Evolutionary conservation across 2,113 vertebrate genomes (phyloP).

Genomic region (Lepisosteus oculatus): DNA sequence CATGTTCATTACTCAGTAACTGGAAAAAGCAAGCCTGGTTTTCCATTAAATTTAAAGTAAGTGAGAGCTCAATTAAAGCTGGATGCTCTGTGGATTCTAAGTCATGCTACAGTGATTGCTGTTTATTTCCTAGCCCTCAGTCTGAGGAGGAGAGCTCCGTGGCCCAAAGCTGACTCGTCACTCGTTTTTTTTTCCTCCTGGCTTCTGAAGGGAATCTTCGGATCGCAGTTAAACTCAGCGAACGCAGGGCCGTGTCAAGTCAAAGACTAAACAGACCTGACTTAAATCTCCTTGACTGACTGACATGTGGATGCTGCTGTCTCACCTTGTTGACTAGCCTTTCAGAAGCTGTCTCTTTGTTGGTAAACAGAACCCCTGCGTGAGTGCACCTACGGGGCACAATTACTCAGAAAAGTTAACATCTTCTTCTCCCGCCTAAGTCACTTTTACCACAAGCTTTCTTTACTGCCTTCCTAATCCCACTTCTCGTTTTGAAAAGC

Average conservation of each 20-base stretch:
- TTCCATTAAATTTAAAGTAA: constrained; percentile 30
- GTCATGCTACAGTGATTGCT: constrained; percentile 45
- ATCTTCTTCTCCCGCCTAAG: constrained; percentile 27
- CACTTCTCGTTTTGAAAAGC: not conserved
- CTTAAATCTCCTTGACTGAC: constrained; percentile 30
- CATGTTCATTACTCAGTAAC: constrained; percentile 31
- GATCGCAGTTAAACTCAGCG: constrained; percentile 26
- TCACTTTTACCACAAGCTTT: constrained; percentile 6
- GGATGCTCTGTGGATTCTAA: constrained; percentile 32
- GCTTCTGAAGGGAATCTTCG: constrained; percentile 28
- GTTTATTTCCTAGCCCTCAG: constrained; percentile 48
- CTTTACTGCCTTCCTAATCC: constrained; percentile 6
- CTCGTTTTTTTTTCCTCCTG: constrained; percentile 12
- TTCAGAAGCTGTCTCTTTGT: constrained; percentile 26
- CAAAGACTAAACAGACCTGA: constrained; percentile 28
- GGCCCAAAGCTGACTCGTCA: constrained; percentile 30
- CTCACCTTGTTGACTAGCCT: constrained; percentile 36
- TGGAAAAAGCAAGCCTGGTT: constrained; percentile 24
- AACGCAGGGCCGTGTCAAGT: constrained; percentile 32
- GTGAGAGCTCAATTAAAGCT: constrained; percentile 40
- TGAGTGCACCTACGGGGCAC: constrained; percentile 25
- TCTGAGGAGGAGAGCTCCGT: constrained; percentile 26
- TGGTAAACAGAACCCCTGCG: constrained; percentile 31
- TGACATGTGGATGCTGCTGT: constrained; percentile 41
- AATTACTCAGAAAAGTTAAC: constrained; percentile 23